Base-by-base conservation (phyloP, 2,888 invertebrate genomes). In the Drosophila mercatorum region DNA sequence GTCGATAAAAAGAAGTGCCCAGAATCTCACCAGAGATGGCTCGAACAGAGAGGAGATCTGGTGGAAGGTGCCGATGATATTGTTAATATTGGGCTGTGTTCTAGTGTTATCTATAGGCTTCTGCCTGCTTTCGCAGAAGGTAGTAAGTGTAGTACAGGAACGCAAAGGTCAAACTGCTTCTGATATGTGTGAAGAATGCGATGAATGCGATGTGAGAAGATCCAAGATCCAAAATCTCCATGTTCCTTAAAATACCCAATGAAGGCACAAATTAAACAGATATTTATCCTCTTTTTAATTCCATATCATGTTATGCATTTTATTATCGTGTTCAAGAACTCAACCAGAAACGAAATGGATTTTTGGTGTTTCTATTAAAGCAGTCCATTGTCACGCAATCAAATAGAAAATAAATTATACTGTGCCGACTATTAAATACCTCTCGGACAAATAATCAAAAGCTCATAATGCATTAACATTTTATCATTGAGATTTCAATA, bases 51-150 rank as follows among this genome's bases (percentile, higher is more conserved):
- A 69, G 0, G 87, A 81, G 8, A 36, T 68, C 7, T 65, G 86
- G 47, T 85, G 83, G 82, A 84, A 79, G 26, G 47, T 87, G 1
- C 76, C 82, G 2, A 28, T 88, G 6, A 11, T 80, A 11, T 59
- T 87, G 7, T 62, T 87, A 0, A 14, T 62, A 17, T 31, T 80
- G 8, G 73, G 65, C 6, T 60, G 69, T 12, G 8, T 68, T 44
- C 53, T 83, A 3, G 46, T 72, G 2, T 0, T 71, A 3, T 10
- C 67, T 0, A 72, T 85, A 28, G 1, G 31, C 0, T 8, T 55
- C 3, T 72, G 69, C 17, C 46, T 70, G 11, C 1, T 53, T 3
- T 60, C 63, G 6, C 76, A 82, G 43, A 41, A 26, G 22, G 4
- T 73, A 17, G 12, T 70, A 5, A 6, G 2, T 0, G 53, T 26